phyloP scores from a whole-genome alignment of 2,113 vertebrate genomes.

The Rattus rattus region DNA sequence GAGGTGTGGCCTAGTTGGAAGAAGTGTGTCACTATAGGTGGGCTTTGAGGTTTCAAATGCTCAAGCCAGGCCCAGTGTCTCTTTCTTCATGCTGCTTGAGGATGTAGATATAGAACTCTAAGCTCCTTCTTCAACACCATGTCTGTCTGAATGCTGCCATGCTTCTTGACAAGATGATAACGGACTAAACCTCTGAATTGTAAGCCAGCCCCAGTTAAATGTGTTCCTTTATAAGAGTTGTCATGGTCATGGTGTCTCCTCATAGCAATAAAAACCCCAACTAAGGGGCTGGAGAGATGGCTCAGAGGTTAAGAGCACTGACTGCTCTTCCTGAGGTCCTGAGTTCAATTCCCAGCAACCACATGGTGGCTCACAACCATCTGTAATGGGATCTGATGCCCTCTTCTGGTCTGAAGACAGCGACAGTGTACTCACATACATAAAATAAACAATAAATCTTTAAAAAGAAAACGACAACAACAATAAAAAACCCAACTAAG shows the following conservation, averaged over 20 bases:
- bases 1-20: background rate
- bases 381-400: no score
- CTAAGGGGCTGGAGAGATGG: background rate
- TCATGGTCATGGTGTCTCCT: background rate
- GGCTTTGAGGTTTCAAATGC: background rate
- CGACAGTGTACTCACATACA: no score
- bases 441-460: no score
- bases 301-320: no score
- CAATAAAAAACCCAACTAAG: background rate
- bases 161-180: background rate
- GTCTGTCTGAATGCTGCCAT: background rate
- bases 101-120: background rate
- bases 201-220: background rate
- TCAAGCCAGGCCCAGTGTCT: background rate
- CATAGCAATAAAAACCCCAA: background rate
- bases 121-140: background rate
- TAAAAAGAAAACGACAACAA: background rate
- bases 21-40: background rate
- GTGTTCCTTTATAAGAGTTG: background rate
- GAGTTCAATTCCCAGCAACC: no score
- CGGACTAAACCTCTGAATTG: background rate
- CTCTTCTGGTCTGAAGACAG: no score
- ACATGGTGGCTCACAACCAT: no score
- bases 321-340: no score
- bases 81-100: background rate